Evolutionary conservation across 2,113 vertebrate species (phyloP).

Genomic region (Pteruthius melanotis): DNA sequence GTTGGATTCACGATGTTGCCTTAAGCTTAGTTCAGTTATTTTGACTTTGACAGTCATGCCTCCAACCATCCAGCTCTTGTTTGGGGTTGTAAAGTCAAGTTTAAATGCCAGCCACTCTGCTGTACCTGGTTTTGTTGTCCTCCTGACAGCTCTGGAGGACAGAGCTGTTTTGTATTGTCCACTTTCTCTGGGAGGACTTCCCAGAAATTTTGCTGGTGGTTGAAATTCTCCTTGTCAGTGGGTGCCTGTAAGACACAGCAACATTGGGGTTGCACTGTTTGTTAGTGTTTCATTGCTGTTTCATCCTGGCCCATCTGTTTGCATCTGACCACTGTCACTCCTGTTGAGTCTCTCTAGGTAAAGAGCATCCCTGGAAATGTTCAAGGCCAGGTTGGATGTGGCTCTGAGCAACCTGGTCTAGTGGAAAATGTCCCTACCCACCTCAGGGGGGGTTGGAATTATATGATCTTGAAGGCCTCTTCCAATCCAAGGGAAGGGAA

Average conservation of each 20-base stretch:
- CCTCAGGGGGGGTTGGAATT: background rate
- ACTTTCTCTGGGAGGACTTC: background rate
- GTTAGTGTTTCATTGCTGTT: background rate
- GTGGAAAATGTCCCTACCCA: background rate
- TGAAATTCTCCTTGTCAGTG: background rate
- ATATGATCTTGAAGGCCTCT: background rate
- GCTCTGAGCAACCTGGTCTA: background rate
- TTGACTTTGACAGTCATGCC: background rate
- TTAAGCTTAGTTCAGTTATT: background rate
- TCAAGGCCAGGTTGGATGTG: background rate
- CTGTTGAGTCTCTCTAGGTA: background rate
- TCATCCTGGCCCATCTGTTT: background rate
- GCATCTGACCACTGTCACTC: background rate
- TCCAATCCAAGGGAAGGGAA: background rate
- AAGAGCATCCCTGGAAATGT: background rate
- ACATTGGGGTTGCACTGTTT: background rate
- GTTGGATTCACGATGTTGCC: background rate
- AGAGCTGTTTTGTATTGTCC: background rate
- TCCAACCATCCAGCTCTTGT: background rate
- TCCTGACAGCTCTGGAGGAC: background rate
- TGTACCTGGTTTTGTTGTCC: background rate
- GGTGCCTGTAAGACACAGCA: background rate
- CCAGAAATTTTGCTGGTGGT: background rate
- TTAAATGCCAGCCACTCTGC: background rate
- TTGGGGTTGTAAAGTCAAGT: background rate